A percentile compares a stretch with the other conserved stretches of the same genome.
phyloP scores from a whole-genome alignment of 2,888 invertebrate species.

The Mythimna vitellina region DNA sequence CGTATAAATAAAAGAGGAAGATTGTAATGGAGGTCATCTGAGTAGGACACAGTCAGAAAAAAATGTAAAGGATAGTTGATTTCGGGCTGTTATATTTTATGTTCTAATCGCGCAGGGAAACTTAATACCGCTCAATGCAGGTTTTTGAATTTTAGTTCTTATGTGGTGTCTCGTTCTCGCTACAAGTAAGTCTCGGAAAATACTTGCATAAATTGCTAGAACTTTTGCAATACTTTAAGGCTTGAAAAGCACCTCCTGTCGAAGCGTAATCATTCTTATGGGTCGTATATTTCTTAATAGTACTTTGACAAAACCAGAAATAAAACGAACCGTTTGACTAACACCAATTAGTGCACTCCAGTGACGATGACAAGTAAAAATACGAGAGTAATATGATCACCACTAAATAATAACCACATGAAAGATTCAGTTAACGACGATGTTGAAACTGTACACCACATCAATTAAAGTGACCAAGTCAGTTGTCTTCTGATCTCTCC shows the following conservation, averaged over 20 bases:
- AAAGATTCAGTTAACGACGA: slow-evolving; percentile 71
- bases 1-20: background rate
- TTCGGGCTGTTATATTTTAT: too few relatives aligned
- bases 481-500: slow-evolving; percentile 71
- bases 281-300: background rate
- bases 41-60: too few relatives aligned
- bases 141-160: too few relatives aligned
- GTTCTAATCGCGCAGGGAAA: too few relatives aligned
- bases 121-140: too few relatives aligned
- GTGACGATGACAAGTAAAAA: slow-evolving; percentile 64
- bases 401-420: slow-evolving; percentile 72
- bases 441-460: slow-evolving; percentile 78
- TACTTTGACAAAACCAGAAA: slow-evolving; percentile 18
- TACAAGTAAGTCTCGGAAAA: too few relatives aligned
- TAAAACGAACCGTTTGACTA: slow-evolving; percentile 58
- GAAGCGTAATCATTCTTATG: background rate
- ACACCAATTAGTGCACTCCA: slow-evolving; percentile 70
- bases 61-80: too few relatives aligned
- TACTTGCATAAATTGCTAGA: background rate
- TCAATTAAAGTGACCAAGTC: slow-evolving; percentile 76
- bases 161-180: too few relatives aligned
- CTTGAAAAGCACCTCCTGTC: background rate
- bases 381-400: slow-evolving; percentile 70
- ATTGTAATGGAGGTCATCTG: too few relatives aligned
- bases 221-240: background rate